Base-by-base conservation (phyloP, 1,140 invertebrate species). In the Heliconius melpomene region DNA sequence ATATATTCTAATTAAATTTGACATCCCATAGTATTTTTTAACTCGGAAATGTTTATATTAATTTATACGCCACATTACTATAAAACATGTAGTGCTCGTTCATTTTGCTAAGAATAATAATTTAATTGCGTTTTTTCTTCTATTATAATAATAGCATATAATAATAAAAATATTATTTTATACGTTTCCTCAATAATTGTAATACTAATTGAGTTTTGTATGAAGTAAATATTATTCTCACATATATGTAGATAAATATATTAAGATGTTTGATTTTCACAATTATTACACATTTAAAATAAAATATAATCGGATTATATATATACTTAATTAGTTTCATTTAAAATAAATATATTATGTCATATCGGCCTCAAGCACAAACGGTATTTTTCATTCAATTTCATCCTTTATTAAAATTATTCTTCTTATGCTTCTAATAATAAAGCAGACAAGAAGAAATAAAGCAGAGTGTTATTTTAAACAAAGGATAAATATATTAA, bases 81-180 rank as follows among this genome's bases (percentile, higher is more conserved):
- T 66, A 29, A 66, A 66, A 66, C 3, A 66, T 29, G 8, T 3
- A 57, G 54, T 8, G n/a, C 2, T 57, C 26, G 8, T 66, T 16
- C 0, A 66, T 66, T 66, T 66, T 66, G 60, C 60, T 29, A 66
- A 29, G 23, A 66, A 66, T 29, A 66, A 66, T 66, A 66, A 66
- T 66, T 66, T 29, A 66, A 66, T 66, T 29, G 11, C 60, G 60
- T 66, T 66, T 66, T 66, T 66, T 66, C 60, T 13, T 26, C 3
- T 66, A 23, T 66, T 66, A 66, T 29, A 66, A 5, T 32, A 32
- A 5, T 32, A 32, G 60, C 2, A 29, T 66, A 29, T 66, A 26
- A 26, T 16, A 26, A 66, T 66, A 66, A 29, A 66, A 66, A 26
- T 66, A 66, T 26, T 66, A 66, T 66, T 16, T 66, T 66, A 66